Evolutionary conservation across 1,140 invertebrate genomes (phyloP).

Genomic region (Aleiodes sp.): DNA sequence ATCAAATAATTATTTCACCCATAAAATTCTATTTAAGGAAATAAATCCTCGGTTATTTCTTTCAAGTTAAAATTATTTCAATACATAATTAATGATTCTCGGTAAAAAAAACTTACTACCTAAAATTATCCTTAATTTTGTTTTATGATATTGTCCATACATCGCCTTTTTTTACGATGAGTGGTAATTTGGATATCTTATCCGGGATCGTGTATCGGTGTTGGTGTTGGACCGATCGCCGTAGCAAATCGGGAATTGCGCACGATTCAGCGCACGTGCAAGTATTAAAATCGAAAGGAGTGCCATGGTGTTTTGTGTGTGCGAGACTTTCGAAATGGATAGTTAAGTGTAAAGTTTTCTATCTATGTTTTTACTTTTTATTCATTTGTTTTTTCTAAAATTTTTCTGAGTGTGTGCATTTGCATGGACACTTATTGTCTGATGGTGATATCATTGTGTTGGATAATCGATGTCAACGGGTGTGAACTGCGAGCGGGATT

Average conservation of each 20-base stretch:
- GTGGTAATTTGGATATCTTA: constrained; percentile 15
- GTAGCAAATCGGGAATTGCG: constrained; percentile 16
- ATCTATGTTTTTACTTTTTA: background rate
- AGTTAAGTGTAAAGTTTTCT: background rate
- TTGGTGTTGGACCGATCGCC: constrained; percentile 10
- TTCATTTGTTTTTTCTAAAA: no score
- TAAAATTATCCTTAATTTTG: background rate
- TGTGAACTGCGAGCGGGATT: background rate
- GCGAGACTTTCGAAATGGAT: constrained; percentile 12
- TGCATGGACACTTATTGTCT: background rate
- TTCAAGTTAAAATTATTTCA: no score
- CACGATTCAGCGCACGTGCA: constrained; percentile 19
- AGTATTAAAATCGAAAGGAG: constrained; percentile 17
- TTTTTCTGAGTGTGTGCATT: background rate
- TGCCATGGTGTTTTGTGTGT: constrained; percentile 2
- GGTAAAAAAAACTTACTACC: background rate
- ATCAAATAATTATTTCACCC: no score
- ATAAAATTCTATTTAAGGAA: no score
- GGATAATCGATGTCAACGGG: background rate
- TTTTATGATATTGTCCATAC: background rate
- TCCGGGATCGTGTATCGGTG: constrained; percentile 2
- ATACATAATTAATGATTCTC: background rate
- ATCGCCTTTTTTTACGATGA: constrained; percentile 10
- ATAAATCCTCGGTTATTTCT: no score
- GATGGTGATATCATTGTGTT: no score